Evolutionary conservation across 2,888 invertebrate species (phyloP), one percentile per base, ranked within the genome.

Genomic region (Meganola albula): DNA sequence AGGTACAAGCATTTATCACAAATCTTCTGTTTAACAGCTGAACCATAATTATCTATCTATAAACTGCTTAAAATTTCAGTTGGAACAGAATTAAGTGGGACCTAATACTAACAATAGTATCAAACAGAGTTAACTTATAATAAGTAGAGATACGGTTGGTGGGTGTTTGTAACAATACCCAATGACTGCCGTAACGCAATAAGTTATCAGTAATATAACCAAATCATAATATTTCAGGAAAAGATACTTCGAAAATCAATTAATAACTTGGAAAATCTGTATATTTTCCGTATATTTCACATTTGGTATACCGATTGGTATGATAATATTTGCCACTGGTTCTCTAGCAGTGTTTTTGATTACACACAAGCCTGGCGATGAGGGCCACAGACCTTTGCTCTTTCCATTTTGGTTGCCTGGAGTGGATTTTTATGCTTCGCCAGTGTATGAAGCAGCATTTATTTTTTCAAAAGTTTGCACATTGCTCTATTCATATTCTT

Each of bases 361-460:
- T 0, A 64, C 53, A 1, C 48, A 59, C 12, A 40, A 53, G 1
- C 45, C 60, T 2, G 60, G 43, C 1, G 54, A 58, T 2, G 48
- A 37, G 14, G 44, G 31, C 0, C 35, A 46, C 7, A 58, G 69
- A 31, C 70, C 74, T 2, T 38, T 76, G 11, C 39, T 70, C 2
- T 73, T 73, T 25, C 76, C 77, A 1, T 61, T 66, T 31, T 74
- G 72, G 74, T 18, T 59, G 4, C 58, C 55, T 5, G 46, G 56
- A 4, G 33, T 63, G 1, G 67, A 77, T 40, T 61, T 73, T 26
- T 43, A 44, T 0, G 29, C 46, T 18, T 48, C 72, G 2, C 77
- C 78, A 2, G 22, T 53, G 1, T 77, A 68, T 34, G 78, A 78
- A 49, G 40, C 63, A 1, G 39, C 53, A 1, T 70, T 76, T 12